Base-by-base conservation (phyloP, 2,888 invertebrate species). In the Tridacna gigas region DNA sequence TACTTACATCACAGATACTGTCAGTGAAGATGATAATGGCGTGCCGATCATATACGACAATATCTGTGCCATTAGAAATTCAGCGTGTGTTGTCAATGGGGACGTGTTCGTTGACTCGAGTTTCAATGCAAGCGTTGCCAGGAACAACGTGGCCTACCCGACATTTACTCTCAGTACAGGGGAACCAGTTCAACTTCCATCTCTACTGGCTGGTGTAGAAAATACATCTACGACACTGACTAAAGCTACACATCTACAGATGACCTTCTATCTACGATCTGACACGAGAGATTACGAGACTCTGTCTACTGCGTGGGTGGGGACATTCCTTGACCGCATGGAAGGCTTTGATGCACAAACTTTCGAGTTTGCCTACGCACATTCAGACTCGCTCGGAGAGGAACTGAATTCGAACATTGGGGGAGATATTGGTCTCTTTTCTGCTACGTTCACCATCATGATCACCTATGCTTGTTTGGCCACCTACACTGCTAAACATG, bases 371-470 rank as follows among this genome's bases (percentile, higher is more conserved):
- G 63, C 81, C 13, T 83, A 78, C 56, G 48, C 81, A 7, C 80
- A 85, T n/a, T 77, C 86, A 5, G 80, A 83, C 25, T 86, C 88
- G 3, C 61, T 88, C 5, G 79, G 85, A 45, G 74, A 85, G 47
- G 88, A 89, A 76, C 77, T 89, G 15, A 84, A 82, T 69, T 78
- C 79, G 51, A 89, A 88, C n/a, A 74, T 86, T 25, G 26, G 37
- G 1, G 86, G 84, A 15, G 89, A 89, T 66, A 83, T 89, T 22
- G 18, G 67, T 0, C 63, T 84, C 9, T 89, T 86, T 69, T 83
- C 88, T 48, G 51, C 82, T 18, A 89, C 88, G 0, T 86, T 89
- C 51, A 82, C 88, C 2, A 22, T 89, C 12, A 89, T 89, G 85
- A 86, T 89, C 15, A 88, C 80, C 3, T 89, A 86, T 60, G 84